Conservation (phyloP, 2,888 invertebrate species). For the Spialia ferax region DNA sequence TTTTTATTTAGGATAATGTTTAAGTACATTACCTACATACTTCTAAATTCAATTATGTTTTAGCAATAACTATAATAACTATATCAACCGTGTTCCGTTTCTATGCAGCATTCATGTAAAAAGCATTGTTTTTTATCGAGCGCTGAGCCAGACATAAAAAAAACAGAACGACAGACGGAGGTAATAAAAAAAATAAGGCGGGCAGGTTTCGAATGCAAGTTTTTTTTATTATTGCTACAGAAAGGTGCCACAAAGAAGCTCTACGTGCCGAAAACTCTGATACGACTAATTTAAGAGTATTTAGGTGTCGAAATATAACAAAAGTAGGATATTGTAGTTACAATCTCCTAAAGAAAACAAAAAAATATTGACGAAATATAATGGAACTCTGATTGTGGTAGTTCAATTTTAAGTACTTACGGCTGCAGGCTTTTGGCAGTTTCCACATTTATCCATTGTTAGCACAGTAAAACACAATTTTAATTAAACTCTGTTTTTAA, state of each 20-base stretch:
- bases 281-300: constrained; percentile 45
- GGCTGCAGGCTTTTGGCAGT: constrained; percentile 77
- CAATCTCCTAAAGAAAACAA: constrained; percentile 80
- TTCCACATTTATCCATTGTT: constrained; percentile 82
- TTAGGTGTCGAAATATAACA: constrained; percentile 48
- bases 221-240: constrained; percentile 63
- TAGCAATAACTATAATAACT: constrained; percentile 6
- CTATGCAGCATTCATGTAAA: constrained; percentile 43
- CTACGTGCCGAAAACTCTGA: constrained; percentile 48
- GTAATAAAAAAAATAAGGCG: constrained; percentile 79
- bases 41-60: background rate
- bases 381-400: constrained; percentile 57
- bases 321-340: constrained; percentile 74
- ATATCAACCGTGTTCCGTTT: constrained; percentile 32
- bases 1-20: background rate
- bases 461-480: constrained; percentile 52
- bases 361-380: constrained; percentile 70
- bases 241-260: constrained; percentile 47
- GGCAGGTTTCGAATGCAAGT: constrained; percentile 81
- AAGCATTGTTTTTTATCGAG: constrained; percentile 67
- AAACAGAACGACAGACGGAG: constrained; percentile 70
- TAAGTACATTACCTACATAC: background rate
- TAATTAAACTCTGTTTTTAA: constrained; percentile 64
- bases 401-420: constrained; percentile 62
- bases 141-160: constrained; percentile 83